Evolutionary conservation across 2,888 invertebrate species (phyloP).

Genomic region (Stictocephala bisonia): DNA sequence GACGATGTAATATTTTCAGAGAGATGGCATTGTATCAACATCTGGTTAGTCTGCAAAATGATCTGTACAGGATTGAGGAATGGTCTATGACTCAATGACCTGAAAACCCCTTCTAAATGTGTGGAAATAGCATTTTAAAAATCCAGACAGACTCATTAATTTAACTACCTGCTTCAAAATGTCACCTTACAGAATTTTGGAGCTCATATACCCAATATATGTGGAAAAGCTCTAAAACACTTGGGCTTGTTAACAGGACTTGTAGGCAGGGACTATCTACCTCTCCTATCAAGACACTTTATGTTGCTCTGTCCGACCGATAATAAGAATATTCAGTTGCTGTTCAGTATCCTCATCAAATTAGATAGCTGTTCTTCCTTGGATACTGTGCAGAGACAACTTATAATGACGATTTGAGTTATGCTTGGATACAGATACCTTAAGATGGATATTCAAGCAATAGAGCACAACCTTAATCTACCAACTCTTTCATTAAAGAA

Average conservation of each 20-base stretch:
- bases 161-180: not conserved
- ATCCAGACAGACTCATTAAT: not conserved
- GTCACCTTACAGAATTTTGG: not conserved
- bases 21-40: too few relatives aligned
- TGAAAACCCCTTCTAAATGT: not conserved
- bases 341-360: not conserved
- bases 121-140: not conserved
- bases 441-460: not conserved
- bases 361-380: not conserved
- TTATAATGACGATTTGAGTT: not conserved
- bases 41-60: too few relatives aligned
- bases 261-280: not conserved
- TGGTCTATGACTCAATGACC: not conserved
- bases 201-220: not conserved
- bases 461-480: not conserved
- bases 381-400: not conserved
- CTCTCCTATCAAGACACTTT: not conserved
- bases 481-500: not conserved
- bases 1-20: too few relatives aligned
- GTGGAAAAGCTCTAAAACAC: not conserved
- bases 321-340: not conserved
- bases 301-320: not conserved
- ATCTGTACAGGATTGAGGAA: too few relatives aligned
- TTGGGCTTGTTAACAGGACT: not conserved
- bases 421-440: not conserved